Evolutionary conservation across 2,797 vertebrate species (phyloP).

Genomic region (Chloroceryle inda): DNA sequence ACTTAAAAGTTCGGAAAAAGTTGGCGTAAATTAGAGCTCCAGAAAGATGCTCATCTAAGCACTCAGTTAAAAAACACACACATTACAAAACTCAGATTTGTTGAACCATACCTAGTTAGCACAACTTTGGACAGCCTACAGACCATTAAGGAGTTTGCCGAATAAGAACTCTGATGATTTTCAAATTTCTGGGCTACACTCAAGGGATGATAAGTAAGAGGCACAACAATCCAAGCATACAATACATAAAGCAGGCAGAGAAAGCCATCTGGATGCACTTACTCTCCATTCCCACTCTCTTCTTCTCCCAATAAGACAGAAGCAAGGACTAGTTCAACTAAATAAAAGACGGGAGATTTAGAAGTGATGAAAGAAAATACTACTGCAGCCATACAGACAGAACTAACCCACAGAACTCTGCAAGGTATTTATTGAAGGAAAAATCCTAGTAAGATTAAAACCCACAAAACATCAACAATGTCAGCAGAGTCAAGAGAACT

Average conservation of each 20-base stretch:
- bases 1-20: background rate
- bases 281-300: constrained; percentile 20
- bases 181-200: background rate
- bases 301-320: constrained; percentile 47
- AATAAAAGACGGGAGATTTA: constrained; percentile 43
- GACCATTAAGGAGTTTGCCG: background rate
- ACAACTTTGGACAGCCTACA: background rate
- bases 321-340: constrained; percentile 9
- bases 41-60: background rate
- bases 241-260: constrained; percentile 32
- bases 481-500: constrained; percentile 28
- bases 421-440: constrained; percentile 31
- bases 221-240: background rate
- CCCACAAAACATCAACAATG: background rate
- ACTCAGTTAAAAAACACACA: background rate
- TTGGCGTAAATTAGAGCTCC: background rate
- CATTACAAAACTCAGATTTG: background rate
- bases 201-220: background rate
- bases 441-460: constrained; percentile 47
- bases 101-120: background rate
- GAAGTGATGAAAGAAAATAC: constrained; percentile 47
- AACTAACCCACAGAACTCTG: constrained; percentile 8
- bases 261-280: constrained; percentile 65
- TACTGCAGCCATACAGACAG: background rate
- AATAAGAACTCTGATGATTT: constrained; percentile 5